phyloP scores from a whole-genome alignment of 2,113 vertebrate species.

The Butastur rufipennis region DNA sequence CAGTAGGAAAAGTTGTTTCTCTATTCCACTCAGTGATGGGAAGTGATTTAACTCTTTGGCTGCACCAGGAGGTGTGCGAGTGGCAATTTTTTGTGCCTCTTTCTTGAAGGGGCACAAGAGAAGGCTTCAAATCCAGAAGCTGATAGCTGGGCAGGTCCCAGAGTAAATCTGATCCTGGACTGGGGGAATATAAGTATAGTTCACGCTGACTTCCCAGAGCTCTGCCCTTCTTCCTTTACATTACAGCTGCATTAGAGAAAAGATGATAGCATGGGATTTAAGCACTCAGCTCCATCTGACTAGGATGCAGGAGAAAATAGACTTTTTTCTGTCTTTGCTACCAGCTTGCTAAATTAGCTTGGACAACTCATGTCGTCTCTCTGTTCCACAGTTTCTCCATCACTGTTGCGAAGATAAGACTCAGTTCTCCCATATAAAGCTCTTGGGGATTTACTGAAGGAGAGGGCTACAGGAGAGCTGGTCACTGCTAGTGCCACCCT shows the following conservation, averaged over 20 bases:
- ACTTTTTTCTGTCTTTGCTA: background rate
- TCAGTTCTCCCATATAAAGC: background rate
- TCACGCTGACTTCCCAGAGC: background rate
- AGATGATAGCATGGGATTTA: background rate
- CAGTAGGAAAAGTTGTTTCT: background rate
- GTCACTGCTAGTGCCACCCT: background rate
- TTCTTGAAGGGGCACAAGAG: background rate
- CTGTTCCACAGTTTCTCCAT: background rate
- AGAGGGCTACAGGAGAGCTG: background rate
- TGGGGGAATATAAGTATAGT: background rate
- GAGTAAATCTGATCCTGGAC: background rate
- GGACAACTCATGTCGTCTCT: rapidly evolving
- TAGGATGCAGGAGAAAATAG: background rate
- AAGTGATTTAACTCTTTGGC: slow-evolving; percentile 30
- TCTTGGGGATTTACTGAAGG: background rate
- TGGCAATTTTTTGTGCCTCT: background rate
- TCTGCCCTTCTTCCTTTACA: background rate
- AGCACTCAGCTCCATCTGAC: background rate
- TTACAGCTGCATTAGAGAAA: background rate
- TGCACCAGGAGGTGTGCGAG: background rate
- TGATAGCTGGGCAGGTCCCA: background rate
- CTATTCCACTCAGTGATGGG: background rate
- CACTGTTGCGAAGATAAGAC: too few species aligned
- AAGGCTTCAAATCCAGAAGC: background rate
- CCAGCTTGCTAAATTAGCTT: background rate